Conservation (phyloP, 2,113 vertebrate genomes). For the Ahaetulla prasina region DNA sequence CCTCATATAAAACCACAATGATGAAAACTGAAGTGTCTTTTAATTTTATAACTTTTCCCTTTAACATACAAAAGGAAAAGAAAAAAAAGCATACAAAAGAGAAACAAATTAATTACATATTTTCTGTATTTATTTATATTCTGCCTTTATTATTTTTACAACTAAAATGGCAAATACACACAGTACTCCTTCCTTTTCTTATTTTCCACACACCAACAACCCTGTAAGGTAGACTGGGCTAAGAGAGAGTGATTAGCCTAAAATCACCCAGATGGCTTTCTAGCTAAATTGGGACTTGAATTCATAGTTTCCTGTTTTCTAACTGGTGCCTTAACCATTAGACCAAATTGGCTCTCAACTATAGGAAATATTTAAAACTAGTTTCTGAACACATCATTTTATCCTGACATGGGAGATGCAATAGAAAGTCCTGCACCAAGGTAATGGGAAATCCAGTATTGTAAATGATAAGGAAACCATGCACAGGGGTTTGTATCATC, state of each 20-base stretch:
- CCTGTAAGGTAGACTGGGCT: no score
- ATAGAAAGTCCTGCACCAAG: background rate
- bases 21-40: background rate
- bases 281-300: no score
- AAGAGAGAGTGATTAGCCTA: no score
- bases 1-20: background rate
- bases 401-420: background rate
- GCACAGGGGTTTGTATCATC: background rate
- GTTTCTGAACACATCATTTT: background rate
- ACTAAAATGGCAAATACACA: no score
- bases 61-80: background rate
- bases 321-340: no score
- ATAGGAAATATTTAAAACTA: background rate
- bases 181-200: no score
- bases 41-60: background rate
- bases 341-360: no score
- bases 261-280: no score
- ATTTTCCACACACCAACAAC: no score
- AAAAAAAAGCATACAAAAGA: background rate
- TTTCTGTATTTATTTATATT: no score
- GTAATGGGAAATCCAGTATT: background rate
- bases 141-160: no score
- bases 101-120: background rate
- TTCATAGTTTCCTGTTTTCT: no score
- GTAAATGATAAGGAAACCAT: background rate